A percentile compares a stretch with the other conserved stretches of the same genome.
Evolutionary conservation across 2,888 invertebrate species (phyloP).

Genomic region (Nudaria mundana): DNA sequence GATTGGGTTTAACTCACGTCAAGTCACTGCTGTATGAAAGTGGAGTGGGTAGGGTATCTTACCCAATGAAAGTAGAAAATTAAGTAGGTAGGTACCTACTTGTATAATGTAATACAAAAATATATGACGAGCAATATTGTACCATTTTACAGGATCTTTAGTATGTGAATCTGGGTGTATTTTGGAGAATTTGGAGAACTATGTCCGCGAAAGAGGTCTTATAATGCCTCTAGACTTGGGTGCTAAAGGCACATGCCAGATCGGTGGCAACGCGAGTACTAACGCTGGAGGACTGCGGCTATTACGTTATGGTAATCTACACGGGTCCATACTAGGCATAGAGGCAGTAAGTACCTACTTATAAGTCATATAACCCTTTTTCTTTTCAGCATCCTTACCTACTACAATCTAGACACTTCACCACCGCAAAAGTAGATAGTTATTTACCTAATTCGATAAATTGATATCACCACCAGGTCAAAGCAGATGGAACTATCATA

Average conservation of each 20-base stretch:
- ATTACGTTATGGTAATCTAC: slow-evolving; percentile 97
- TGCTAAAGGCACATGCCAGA: slow-evolving; percentile 97
- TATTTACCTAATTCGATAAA: background rate
- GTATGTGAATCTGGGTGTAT: slow-evolving; percentile 97
- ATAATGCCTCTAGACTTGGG: slow-evolving; percentile 98
- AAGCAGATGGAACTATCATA: slow-evolving; percentile 91
- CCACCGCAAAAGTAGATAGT: too few species aligned
- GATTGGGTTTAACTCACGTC: too few species aligned
- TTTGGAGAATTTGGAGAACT: slow-evolving; percentile 90
- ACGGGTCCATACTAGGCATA: slow-evolving; percentile 93
- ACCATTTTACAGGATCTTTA: slow-evolving; percentile 84
- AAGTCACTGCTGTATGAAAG: too few species aligned
- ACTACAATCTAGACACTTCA: too few species aligned
- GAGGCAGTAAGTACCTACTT: slow-evolving; percentile 87
- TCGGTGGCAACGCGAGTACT: slow-evolving; percentile 97
- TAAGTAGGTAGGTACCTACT: too few species aligned
- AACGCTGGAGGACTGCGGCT: slow-evolving; percentile 97
- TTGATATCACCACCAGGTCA: slow-evolving; percentile 85
- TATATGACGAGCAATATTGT: too few species aligned
- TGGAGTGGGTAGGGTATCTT: too few species aligned
- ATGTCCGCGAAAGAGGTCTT: slow-evolving; percentile 86
- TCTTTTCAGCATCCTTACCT: too few species aligned
- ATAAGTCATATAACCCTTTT: background rate
- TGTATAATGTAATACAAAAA: too few species aligned
- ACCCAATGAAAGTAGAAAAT: too few species aligned